Percentiles rank a stretch among this genome's conserved stretches.
Conservation (phyloP, 1,140 invertebrate species). For the Aricia agestis region DNA sequence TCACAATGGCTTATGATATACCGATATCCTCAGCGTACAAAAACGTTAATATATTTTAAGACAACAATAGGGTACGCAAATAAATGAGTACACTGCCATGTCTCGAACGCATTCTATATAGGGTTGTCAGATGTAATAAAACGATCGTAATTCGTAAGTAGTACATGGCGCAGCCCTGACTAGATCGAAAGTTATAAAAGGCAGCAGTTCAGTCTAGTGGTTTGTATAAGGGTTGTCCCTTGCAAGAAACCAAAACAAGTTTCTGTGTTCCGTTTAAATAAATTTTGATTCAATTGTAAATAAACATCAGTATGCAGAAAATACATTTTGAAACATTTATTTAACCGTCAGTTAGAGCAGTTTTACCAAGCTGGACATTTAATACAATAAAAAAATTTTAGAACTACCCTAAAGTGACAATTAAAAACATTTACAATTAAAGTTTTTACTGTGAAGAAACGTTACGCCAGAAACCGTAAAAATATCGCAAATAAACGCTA, state of each 20-base stretch:
- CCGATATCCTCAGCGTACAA: background rate
- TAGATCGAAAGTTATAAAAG: conserved; percentile 30
- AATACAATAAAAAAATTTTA: too few relatives aligned
- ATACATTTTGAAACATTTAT: too few relatives aligned
- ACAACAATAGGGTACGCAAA: conserved; percentile 6
- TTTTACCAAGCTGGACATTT: too few relatives aligned
- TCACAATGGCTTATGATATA: background rate
- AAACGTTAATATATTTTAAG: background rate
- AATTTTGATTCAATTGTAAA: too few relatives aligned
- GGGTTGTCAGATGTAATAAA: background rate
- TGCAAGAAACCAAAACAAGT: background rate
- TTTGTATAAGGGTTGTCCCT: background rate
- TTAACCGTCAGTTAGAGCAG: too few relatives aligned
- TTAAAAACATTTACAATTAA: too few relatives aligned
- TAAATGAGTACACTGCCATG: conserved; percentile 6
- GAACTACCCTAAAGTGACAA: too few relatives aligned
- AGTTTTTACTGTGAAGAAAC: too few relatives aligned
- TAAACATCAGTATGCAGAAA: too few relatives aligned
- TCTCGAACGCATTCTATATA: conserved; percentile 5
- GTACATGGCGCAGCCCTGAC: background rate
- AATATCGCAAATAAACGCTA: too few relatives aligned
- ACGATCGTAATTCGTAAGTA: background rate
- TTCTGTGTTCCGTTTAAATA: too few relatives aligned
- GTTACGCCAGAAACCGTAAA: too few relatives aligned
- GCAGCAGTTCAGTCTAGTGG: conserved; percentile 28